These are phyloP conservation scores for Gnatocerus cornutus DNA, from an alignment of 2,888 invertebrate species.

Conservation along the genomic window DNA sequence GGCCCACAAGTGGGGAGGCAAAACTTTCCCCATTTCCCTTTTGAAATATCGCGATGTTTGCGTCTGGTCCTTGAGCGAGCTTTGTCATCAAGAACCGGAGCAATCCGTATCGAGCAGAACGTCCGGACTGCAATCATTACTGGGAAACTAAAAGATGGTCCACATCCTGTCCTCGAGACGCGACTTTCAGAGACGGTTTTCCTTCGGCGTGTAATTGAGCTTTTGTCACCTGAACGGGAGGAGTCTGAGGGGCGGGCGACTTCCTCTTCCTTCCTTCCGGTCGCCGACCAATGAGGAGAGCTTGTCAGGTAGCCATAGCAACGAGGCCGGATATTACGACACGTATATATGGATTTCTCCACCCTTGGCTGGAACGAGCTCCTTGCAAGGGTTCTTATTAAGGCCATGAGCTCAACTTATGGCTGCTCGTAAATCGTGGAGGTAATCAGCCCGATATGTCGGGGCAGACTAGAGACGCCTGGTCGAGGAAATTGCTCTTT, in stretches of 20 bases:
- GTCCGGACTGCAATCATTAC: slow-evolving; percentile 42
- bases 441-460: slow-evolving; percentile 47
- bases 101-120: slow-evolving; percentile 32
- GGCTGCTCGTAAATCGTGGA: slow-evolving; percentile 55
- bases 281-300: slow-evolving; percentile 63
- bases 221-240: slow-evolving; percentile 51
- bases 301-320: slow-evolving; percentile 65
- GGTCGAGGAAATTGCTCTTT: slow-evolving; percentile 36
- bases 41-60: slow-evolving; percentile 44
- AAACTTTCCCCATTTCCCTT: slow-evolving; percentile 26
- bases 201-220: slow-evolving; percentile 34
- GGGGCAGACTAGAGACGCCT: slow-evolving; percentile 42
- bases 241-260: slow-evolving; percentile 60
- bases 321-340: slow-evolving; percentile 61
- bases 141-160: slow-evolving; percentile 53
- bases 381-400: slow-evolving; percentile 55
- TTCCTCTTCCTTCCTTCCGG: slow-evolving; percentile 67
- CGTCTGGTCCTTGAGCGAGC: slow-evolving; percentile 33
- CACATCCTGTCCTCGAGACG: slow-evolving; percentile 55
- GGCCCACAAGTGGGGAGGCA: not conserved
- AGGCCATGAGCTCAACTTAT: slow-evolving; percentile 56
- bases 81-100: slow-evolving; percentile 42
- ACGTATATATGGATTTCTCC: slow-evolving; percentile 42
- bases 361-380: slow-evolving; percentile 31
- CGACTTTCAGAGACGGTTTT: slow-evolving; percentile 13